Conservation (phyloP, 2,113 vertebrate genomes). For the Scalopus aquaticus region DNA sequence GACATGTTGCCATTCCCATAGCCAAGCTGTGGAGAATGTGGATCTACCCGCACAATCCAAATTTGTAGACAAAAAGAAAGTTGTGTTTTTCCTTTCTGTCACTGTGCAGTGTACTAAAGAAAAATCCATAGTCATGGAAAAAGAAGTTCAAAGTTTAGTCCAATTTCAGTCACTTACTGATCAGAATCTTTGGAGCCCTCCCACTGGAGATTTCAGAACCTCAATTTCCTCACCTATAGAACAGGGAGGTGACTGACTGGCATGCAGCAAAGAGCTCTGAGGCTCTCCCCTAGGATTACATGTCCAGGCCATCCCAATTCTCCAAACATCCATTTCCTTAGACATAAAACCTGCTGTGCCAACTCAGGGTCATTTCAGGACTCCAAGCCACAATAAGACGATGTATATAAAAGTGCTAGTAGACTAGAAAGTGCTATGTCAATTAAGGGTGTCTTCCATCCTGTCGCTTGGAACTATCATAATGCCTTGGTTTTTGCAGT, state of each 20-base stretch:
- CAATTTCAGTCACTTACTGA: not conserved
- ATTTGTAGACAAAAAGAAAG: not conserved
- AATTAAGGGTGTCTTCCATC: not conserved
- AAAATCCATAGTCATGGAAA: not conserved
- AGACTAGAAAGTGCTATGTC: not conserved
- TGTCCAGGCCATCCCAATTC: not conserved
- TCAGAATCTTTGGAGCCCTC: not conserved
- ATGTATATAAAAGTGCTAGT: not conserved
- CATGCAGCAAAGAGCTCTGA: not conserved
- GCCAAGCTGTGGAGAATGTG: not conserved
- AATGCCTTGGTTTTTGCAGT: not conserved
- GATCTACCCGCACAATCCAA: not conserved
- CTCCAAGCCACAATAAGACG: not conserved
- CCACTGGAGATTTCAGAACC: not conserved
- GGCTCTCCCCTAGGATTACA: not conserved
- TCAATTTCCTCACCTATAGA: not conserved
- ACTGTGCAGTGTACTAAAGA: not conserved
- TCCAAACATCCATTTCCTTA: not conserved
- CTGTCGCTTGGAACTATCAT: not conserved
- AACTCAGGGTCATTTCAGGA: not conserved
- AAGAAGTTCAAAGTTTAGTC: not conserved
- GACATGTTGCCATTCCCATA: not conserved
- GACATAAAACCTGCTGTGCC: not conserved
- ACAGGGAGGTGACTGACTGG: not conserved
- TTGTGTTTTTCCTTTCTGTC: not conserved